Base-by-base conservation (phyloP, 2,113 vertebrate genomes). In the Myodes glareolus region DNA sequence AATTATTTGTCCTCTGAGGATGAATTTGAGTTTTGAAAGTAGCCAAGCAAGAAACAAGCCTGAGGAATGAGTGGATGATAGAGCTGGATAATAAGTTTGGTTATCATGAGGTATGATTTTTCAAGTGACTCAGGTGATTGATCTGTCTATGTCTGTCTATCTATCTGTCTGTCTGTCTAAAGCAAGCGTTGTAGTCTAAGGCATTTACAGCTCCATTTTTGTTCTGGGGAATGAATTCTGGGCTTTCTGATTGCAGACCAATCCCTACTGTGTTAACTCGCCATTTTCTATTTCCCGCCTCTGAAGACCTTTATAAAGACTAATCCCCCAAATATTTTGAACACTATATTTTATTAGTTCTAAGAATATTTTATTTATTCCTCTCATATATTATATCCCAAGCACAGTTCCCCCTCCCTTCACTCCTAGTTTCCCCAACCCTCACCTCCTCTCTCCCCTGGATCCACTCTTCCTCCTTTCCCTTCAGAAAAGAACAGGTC, bases 11-110 rank as follows among this genome's bases (percentile, higher is more conserved):
- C 68, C 47, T 92, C 12, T 76, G 93, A 92, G 89, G 58, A 85
- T 90, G 80, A 91, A 88, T 84, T 68, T 73, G 84, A 75, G 39
- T 95, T 97, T 89, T 80, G 72, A 72, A 94, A 95, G 78, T 61
- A 92, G 75, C 19, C 68, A 96, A 80, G 42, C 86, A 80, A 88
- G 50, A 25, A 47, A 68, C 84, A 90, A 73, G 52, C 23, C 92
- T 70, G n/a, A 89, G 47, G 77, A 91, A 80, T 39, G 61, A 89
- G 45, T 68, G 31, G 50, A 58, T 82, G 73, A 73, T 52, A 61
- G 70, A 58, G 45, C 25, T 68, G 52, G 50, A 58, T 82, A 88
- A 81, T 68, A 31, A 0, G 1, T 29, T 3, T 52, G 45, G 65
- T 82, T 94, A 73, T 90, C 95, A 84, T 29, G 55, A 84, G 5